Evolutionary conservation across 2,113 vertebrate genomes (phyloP).

Genomic region (Ibidorhyncha struthersii): DNA sequence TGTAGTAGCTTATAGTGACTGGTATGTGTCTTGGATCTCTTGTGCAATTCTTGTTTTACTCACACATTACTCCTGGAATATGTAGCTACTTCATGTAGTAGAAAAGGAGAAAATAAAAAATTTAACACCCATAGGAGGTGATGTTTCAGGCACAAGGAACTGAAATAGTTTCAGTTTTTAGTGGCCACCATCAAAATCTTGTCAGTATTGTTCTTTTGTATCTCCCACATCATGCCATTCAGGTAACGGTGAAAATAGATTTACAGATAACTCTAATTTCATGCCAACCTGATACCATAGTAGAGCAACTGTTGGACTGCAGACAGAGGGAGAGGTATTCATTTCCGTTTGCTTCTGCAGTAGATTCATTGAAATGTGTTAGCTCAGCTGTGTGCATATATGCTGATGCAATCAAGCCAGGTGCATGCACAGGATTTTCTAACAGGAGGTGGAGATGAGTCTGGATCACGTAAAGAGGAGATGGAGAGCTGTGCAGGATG

Average conservation of each 20-base stretch:
- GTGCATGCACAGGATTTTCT: constrained; percentile 48
- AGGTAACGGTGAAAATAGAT: not conserved
- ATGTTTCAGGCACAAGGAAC: not conserved
- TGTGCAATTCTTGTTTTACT: not conserved
- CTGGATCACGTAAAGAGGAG: not conserved
- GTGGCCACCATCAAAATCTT: not conserved
- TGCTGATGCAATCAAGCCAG: constrained; percentile 62
- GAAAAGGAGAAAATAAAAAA: not conserved
- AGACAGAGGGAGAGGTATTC: not conserved
- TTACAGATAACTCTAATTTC: not conserved
- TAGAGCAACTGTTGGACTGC: not conserved
- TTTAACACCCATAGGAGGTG: not conserved
- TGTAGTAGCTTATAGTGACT: not conserved
- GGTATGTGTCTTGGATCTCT: not conserved
- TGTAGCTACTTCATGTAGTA: not conserved
- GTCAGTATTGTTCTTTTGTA: not conserved
- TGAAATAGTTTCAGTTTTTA: not conserved
- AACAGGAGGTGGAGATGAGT: constrained; percentile 25
- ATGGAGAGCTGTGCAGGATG: constrained; percentile 3
- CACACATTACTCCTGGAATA: not conserved
- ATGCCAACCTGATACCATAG: not conserved
- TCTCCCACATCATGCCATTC: not conserved
- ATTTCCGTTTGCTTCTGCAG: constrained; percentile 48
- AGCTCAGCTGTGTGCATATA: constrained; percentile 42
- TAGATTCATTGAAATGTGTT: constrained; percentile 31